Evolutionary conservation across 30 jellyfish, hydroid and myxozoan genomes (phyloP).

Genomic region (Aurelia aurita complex sp. Pacific): DNA sequence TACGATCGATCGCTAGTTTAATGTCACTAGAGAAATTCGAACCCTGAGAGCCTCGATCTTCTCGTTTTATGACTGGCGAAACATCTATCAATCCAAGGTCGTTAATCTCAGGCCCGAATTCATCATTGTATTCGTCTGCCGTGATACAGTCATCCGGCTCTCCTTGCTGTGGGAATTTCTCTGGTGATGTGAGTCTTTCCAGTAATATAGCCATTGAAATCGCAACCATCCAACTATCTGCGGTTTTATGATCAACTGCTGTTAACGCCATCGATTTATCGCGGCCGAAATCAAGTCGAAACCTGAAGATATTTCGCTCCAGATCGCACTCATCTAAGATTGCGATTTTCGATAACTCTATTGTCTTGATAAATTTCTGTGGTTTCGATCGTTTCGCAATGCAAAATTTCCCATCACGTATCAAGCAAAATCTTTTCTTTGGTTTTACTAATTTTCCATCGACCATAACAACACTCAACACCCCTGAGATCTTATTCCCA

Average conservation of each 20-base stretch:
- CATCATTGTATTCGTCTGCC: conserved; percentile 4
- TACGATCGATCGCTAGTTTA: conserved; percentile 42
- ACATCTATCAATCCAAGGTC: conserved; percentile 21
- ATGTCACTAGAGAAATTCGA: conserved; percentile 57
- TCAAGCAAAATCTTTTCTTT: conserved; percentile 81
- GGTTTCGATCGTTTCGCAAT: conserved; percentile 84
- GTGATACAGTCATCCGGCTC: conserved; percentile 13
- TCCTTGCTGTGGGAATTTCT: conserved; percentile 56
- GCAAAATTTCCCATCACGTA: conserved; percentile 79
- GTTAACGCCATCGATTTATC: conserved; percentile 57
- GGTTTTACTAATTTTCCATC: conserved; percentile 58
- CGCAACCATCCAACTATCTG: conserved; percentile 99
- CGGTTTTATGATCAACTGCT: conserved; percentile 74
- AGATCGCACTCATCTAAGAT: conserved; percentile 95
- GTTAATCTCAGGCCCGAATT: conserved; percentile 4
- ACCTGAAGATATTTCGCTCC: conserved; percentile 59
- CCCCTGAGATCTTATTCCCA: conserved; percentile 82
- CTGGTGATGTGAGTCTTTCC: conserved; percentile 77
- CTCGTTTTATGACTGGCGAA: conserved; percentile 20
- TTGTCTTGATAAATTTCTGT: conserved; percentile 56
- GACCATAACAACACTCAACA: conserved; percentile 21
- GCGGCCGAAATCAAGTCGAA: conserved; percentile 76
- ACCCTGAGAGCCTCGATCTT: conserved; percentile 25
- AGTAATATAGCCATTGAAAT: conserved; percentile 96
- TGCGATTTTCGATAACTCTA: conserved; percentile 84